Evolutionary conservation across 2,888 invertebrate species (phyloP), one percentile per base, ranked within the genome.

Genomic region (Amblyteles armatorius): DNA sequence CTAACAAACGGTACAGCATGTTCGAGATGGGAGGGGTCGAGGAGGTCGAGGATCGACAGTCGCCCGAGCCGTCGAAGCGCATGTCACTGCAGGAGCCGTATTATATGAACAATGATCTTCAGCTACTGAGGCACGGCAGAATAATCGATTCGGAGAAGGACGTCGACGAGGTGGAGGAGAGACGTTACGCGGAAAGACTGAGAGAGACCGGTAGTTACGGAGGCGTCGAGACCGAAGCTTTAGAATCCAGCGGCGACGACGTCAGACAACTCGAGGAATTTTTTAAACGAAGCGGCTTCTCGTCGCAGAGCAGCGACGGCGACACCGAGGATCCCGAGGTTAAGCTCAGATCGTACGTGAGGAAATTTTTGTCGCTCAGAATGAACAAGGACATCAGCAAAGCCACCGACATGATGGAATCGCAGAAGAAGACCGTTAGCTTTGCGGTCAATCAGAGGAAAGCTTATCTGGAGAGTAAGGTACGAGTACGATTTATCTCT

Each of bases 21-120:
- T 96, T 97, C 90, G 97, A 97, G 93, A 95, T 96, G 94, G 96
- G 96, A 85, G 95, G 95, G 65, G 95, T 96, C 89, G 94, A 94
- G 77, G 94, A 94, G 2, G 92, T 93, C 1, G 93, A 94, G 92
- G 91, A 94, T 91, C 92, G 94, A 94, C 89, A 95, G 91, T 80
- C 87, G 3, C 92, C 94, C 92, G 90, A 96, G 93, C 94, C 94
- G 63, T 95, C 95, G 84, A 97, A 97, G 91, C 94, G 97, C 71
- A 95, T 96, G 93, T 97, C 97, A n/a, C 93, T 97, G 72, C 97
- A 96, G 92, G 97, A 97, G 90, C 96, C 97, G 0, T 96, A 96
- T 89, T 96, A 96, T 90, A 94, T 95, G 86, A 95, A 94, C 74
- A 94, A 94, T 72, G 93, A 94, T 88, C 80, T 93, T 36, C 93